Conservation (phyloP, 2,797 vertebrate genomes). For the Pogonophryne albipinna region DNA sequence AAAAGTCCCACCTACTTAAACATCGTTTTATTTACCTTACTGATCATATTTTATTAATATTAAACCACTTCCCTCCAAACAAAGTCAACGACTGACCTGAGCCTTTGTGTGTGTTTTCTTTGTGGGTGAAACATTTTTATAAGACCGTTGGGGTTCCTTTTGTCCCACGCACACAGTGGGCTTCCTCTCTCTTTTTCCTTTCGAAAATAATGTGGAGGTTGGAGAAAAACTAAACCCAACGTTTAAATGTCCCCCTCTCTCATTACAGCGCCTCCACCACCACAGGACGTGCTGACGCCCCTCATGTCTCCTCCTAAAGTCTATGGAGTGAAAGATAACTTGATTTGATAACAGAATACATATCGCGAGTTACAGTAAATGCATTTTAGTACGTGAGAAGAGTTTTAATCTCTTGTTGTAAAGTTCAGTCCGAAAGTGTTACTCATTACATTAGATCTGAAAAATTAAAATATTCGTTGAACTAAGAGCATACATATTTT, state of each 20-base stretch:
- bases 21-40: slow-evolving; percentile 25
- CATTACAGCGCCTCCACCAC: slow-evolving; percentile 54
- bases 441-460: not conserved
- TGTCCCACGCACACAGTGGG: slow-evolving; percentile 23
- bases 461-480: not conserved
- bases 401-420: no score
- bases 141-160: slow-evolving; percentile 37
- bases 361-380: not conserved
- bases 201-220: slow-evolving; percentile 54
- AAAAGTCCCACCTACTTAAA: slow-evolving; percentile 13
- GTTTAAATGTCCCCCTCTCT: slow-evolving; percentile 55
- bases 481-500: not conserved
- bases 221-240: slow-evolving; percentile 46
- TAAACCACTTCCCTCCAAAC: slow-evolving; percentile 9
- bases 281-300: slow-evolving; percentile 52
- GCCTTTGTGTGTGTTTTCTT: slow-evolving; percentile 42
- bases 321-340: not conserved
- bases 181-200: slow-evolving; percentile 49
- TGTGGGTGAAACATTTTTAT: slow-evolving; percentile 49
- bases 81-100: not conserved
- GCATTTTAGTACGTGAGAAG: not conserved
- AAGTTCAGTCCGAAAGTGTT: no score
- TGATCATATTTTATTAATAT: slow-evolving; percentile 32
- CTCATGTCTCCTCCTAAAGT: slow-evolving; percentile 1
- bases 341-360: not conserved